Conservation (phyloP, 2,113 vertebrate species). For the Lichenostomus cassidix region DNA sequence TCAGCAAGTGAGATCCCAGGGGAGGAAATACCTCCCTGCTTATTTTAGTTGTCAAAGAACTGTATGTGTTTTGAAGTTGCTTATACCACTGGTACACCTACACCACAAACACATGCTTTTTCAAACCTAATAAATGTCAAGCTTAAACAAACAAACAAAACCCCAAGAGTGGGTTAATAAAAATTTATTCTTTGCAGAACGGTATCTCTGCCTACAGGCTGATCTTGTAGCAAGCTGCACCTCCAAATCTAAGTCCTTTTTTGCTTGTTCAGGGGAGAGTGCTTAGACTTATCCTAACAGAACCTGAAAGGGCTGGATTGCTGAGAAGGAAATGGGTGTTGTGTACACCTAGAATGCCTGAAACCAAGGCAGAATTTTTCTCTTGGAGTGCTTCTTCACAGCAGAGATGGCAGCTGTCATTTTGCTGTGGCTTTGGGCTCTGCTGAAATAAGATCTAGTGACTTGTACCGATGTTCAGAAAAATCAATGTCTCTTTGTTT, state of each 20-base stretch:
- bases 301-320: neutral
- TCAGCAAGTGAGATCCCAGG: neutral
- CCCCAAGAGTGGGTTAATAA: neutral
- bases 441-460: neutral
- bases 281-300: neutral
- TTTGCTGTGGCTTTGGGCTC: neutral
- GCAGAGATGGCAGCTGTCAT: neutral
- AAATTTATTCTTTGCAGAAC: neutral
- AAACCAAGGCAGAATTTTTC: neutral
- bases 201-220: neutral
- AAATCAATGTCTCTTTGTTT: constrained; percentile 5
- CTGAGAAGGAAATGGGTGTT: neutral
- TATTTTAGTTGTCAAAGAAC: neutral
- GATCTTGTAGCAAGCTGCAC: neutral
- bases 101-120: neutral
- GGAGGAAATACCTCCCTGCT: neutral
- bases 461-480: neutral
- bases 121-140: neutral
- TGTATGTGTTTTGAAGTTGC: neutral
- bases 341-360: neutral
- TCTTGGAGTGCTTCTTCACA: neutral
- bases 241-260: neutral
- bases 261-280: neutral
- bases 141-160: neutral
- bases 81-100: neutral